A percentile compares a stretch with the other conserved stretches of the same genome.
These are phyloP conservation scores for Cephus nigrinus DNA, from an alignment of 2,888 invertebrate genomes.

Conservation along the genomic window DNA sequence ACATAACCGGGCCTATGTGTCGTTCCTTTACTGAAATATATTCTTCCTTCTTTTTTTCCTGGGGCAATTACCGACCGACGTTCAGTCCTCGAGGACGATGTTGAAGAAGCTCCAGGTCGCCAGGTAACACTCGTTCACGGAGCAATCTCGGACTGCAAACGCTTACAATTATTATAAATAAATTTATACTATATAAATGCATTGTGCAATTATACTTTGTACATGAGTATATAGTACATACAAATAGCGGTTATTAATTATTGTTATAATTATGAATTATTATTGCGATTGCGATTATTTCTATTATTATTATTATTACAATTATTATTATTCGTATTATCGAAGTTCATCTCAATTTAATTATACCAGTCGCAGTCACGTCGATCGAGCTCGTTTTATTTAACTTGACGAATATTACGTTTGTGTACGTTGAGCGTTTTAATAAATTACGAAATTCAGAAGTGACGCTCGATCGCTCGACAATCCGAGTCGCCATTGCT, in stretches of 20 bases:
- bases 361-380: neutral
- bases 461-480: neutral
- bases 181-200: slow-evolving; percentile 31
- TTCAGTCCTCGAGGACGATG: neutral
- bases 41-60: slow-evolving; percentile 19
- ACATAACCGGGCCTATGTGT: too few relatives aligned
- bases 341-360: neutral
- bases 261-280: slow-evolving; percentile 23
- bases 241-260: slow-evolving; percentile 16
- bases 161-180: slow-evolving; percentile 33
- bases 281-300: slow-evolving; percentile 25
- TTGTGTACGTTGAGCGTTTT: neutral
- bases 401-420: neutral
- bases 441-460: neutral
- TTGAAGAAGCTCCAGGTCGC: slow-evolving; percentile 25
- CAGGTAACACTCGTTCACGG: slow-evolving; percentile 38
- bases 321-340: slow-evolving; percentile 4
- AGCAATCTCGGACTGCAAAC: slow-evolving; percentile 43
- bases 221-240: slow-evolving; percentile 29
- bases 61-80: neutral
- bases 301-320: neutral
- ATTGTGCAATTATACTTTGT: slow-evolving; percentile 57
- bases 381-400: neutral
- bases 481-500: slow-evolving; percentile 14
- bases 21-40: too few relatives aligned